Evolutionary conservation across 2,888 invertebrate genomes (phyloP).

Genomic region (Notodonta ziczac): DNA sequence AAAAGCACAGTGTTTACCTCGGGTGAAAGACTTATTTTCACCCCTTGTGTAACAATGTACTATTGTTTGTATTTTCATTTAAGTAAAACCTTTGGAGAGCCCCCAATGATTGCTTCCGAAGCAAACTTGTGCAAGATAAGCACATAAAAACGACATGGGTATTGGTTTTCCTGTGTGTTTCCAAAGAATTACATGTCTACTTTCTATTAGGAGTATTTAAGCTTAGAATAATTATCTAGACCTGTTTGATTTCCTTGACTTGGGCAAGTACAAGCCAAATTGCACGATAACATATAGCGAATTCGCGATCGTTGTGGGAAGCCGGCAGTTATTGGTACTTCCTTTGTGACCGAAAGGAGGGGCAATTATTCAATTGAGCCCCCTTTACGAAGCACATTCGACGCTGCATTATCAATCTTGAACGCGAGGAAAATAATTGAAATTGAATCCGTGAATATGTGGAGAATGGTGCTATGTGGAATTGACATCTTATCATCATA

Average conservation of each 20-base stretch:
- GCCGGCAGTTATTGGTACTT: slow-evolving; percentile 13
- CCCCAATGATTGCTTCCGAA: too few relatives aligned
- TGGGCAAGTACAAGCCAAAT: background rate
- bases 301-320: slow-evolving; percentile 9
- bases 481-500: background rate
- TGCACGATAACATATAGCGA: background rate
- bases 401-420: background rate
- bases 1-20: too few relatives aligned
- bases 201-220: too few relatives aligned
- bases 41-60: too few relatives aligned
- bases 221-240: too few relatives aligned
- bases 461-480: background rate
- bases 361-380: slow-evolving; percentile 63
- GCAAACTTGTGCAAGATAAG: too few relatives aligned
- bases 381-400: slow-evolving; percentile 15
- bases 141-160: too few relatives aligned
- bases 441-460: background rate
- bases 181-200: too few relatives aligned
- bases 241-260: background rate
- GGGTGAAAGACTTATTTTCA: too few relatives aligned
- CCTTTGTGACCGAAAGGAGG: slow-evolving; percentile 21
- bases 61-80: too few relatives aligned
- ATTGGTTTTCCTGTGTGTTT: too few relatives aligned
- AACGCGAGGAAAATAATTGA: slow-evolving; percentile 1
- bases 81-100: too few relatives aligned